Evolutionary conservation across 2,113 vertebrate species (phyloP), one percentile per base, ranked within the genome.

Genomic region (Tyrannus savana): DNA sequence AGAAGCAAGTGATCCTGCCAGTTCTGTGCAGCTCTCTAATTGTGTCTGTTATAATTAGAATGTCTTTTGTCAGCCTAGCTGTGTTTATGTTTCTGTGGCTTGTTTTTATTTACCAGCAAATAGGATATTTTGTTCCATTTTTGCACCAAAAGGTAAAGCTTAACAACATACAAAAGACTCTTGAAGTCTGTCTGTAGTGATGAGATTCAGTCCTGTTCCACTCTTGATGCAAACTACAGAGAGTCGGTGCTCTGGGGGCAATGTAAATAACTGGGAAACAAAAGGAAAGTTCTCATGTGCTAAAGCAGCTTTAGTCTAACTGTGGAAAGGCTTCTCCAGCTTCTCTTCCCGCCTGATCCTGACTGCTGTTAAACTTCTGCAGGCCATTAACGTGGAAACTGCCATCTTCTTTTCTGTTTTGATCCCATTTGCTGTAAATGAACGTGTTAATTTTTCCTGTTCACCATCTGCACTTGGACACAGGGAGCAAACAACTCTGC

Each of bases 121-220:
- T 56, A 68, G 56, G 82, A 64, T 84, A 37, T 81, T 95, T 82
- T 58, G 39, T 90, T 94, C 89, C 42, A 14, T 96, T 89, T 93
- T 28, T 49, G 27, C 66, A 80, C 33, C 50, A 60, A 88, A 95
- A 76, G 49, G 46, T 82, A 82, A 86, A 94, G 62, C 73, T 71
- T 87, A 87, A 58, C 62, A 89, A 79, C 95, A 82, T 81, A 68
- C 67, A 86, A 63, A 79, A 83, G 46, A 35, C 35, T 60, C 49
- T 71, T 95, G 72, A 69, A 75, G 41, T 59, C 3, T 42, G n/a
- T 47, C 10, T 81, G 82, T 79, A n/a, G 50, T 84, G 17, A 49
- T 82, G 44, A 72, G 58, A 30, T 84, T 77, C 42, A 44, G 0
- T 90, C 35, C 12, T 64, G 58, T 60, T 86, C 46, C 13, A 10